Evolutionary conservation across 2,888 invertebrate genomes (phyloP), one percentile per base, ranked within the genome.

Genomic region (Melanophora roralis): DNA sequence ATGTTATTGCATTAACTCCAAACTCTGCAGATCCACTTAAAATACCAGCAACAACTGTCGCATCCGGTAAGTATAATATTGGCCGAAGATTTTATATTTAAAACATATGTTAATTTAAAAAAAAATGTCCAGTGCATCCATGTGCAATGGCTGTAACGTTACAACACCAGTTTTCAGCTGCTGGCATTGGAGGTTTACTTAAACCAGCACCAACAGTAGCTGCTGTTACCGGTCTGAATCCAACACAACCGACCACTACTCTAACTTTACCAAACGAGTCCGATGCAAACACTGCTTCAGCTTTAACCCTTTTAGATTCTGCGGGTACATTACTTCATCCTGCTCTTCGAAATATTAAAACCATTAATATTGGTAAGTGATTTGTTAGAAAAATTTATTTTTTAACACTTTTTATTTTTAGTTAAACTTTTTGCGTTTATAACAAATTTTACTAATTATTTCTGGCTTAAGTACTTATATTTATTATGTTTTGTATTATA

Each of bases 281-380:
- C 27, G 89, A 89, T 79, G 83, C 87, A n/a, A 85, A 84, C 60
- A 59, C 80, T 27, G 83, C 87, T 79, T 87, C 90, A 57, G 86
- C 90, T 47, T 83, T 89, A 76, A 86, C 89, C 67, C 83, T 90
- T n/a, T 83, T 90, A 32, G 90, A 89, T 65, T 86, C 89, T 32
- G 86, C 89, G 38, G 87, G 88, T 32, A 85, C 88, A 36, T 91
- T 92, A 83, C 89, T 92, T 83, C 94, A 94, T 89, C 94, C 94
- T 2, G 94, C 94, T 1, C 90, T 94, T 81, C 91, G 94, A 62
- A 93, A 94, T 67, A 92, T 94, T 51, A 93, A 93, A 86, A 91
- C 93, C 76, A 91, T 91, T 86, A 89, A 90, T 83, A 89, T 89
- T 83, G 89, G 90, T 89, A 83, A 86, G 85, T 71, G 19, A 32